phyloP scores from a whole-genome alignment of 2,113 vertebrate genomes.

The Bos javanicus region DNA sequence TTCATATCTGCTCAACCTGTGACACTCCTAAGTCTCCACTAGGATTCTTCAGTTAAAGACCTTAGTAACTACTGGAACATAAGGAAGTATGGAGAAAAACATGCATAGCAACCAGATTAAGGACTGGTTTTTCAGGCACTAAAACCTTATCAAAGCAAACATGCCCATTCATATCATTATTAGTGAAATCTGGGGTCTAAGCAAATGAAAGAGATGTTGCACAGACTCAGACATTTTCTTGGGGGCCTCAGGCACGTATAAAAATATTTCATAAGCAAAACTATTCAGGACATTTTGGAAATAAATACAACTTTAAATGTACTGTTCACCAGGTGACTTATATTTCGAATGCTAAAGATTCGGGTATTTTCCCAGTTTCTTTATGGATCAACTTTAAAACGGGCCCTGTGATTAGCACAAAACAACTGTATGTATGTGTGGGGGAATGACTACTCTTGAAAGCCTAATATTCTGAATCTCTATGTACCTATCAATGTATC shows the following conservation, averaged over 20 bases:
- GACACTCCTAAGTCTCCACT: neutral
- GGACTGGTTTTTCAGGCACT: conserved; percentile 35
- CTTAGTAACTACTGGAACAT: neutral
- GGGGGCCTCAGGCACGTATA: neutral
- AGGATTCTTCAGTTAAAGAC: neutral
- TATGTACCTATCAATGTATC: neutral
- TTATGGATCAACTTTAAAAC: neutral
- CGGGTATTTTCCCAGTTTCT: neutral
- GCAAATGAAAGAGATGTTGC: neutral
- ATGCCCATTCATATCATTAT: too few relatives aligned
- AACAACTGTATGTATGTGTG: neutral
- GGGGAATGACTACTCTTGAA: neutral
- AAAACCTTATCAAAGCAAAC: neutral
- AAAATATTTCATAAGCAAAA: neutral
- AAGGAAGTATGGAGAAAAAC: neutral
- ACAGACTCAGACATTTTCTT: neutral
- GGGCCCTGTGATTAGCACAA: neutral
- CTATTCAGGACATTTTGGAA: neutral
- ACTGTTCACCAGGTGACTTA: neutral
- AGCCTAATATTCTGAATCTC: neutral
- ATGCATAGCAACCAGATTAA: neutral
- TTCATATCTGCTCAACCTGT: neutral
- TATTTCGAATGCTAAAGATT: neutral
- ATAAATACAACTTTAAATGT: neutral
- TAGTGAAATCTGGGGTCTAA: neutral